phyloP scores from a whole-genome alignment of 2,797 vertebrate genomes.

The Aulostomus chinensis region DNA sequence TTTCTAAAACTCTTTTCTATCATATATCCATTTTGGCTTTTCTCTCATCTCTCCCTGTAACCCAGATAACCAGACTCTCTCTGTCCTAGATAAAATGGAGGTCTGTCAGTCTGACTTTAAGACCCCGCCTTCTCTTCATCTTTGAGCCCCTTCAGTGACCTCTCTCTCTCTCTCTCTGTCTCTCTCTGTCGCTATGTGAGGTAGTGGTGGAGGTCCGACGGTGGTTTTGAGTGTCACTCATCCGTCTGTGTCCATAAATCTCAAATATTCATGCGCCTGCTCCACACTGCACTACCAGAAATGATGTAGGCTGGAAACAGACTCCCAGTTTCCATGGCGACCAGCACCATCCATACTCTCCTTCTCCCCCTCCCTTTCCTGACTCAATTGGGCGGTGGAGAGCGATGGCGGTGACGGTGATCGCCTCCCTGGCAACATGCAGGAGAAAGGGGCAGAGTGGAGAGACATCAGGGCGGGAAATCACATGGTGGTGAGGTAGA shows the following conservation, averaged over 20 bases:
- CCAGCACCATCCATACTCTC: constrained; percentile 49
- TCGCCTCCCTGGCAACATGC: constrained; percentile 41
- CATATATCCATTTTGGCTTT: constrained; percentile 8
- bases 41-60: constrained; percentile 17
- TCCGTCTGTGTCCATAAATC: constrained; percentile 61
- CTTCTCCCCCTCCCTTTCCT: constrained; percentile 4
- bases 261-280: constrained; percentile 73
- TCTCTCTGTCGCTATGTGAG: constrained; percentile 13
- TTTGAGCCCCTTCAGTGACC: constrained; percentile 11
- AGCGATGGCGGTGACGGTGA: constrained; percentile 24
- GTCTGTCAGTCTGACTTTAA: constrained; percentile 36
- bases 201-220: constrained; percentile 11
- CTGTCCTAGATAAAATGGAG: constrained; percentile 54
- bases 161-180: constrained; percentile 15
- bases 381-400: constrained; percentile 29
- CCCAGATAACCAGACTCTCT: constrained; percentile 31
- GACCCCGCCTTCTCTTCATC: constrained; percentile 39
- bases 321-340: constrained; percentile 79
- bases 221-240: constrained; percentile 14
- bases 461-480: constrained; percentile 17
- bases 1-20: constrained; percentile 10
- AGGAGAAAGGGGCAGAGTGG: constrained; percentile 2
- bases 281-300: constrained; percentile 41
- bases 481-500: constrained; percentile 6
- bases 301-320: constrained; percentile 66